Conservation (phyloP, 2,888 invertebrate species). For the Isotomurus palustris region DNA sequence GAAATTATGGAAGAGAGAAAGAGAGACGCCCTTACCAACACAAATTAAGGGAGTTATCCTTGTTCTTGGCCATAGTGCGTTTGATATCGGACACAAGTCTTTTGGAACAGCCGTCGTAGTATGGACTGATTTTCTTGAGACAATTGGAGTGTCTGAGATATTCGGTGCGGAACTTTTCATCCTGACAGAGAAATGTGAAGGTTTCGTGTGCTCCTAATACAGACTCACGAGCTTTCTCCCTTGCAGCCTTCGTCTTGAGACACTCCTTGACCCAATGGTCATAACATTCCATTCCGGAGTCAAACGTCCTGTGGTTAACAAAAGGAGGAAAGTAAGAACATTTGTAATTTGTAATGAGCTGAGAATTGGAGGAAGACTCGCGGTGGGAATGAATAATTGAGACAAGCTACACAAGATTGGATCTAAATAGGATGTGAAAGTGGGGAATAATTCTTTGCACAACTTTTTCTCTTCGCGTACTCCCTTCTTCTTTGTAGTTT, state of each 20-base stretch:
- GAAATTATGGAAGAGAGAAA: no score
- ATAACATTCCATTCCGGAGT: slow-evolving; percentile 32
- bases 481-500: no score
- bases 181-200: slow-evolving; percentile 31
- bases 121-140: slow-evolving; percentile 31
- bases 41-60: not conserved
- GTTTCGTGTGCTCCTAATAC: slow-evolving; percentile 33
- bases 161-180: slow-evolving; percentile 33
- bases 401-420: not conserved
- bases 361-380: not conserved
- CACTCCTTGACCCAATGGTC: slow-evolving; percentile 30
- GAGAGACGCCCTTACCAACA: not conserved
- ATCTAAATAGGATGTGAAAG: not conserved
- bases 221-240: slow-evolving; percentile 22
- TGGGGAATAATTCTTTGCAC: no score
- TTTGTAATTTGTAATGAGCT: not conserved
- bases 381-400: not conserved
- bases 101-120: slow-evolving; percentile 39
- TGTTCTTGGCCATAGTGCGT: not conserved
- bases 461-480: no score
- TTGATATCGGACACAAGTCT: slow-evolving; percentile 8
- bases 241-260: slow-evolving; percentile 23
- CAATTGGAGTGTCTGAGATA: slow-evolving; percentile 33
- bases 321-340: not conserved
- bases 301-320: slow-evolving; percentile 30